Evolutionary conservation across 2,888 invertebrate genomes (phyloP).

Genomic region (Acleris holmiana): DNA sequence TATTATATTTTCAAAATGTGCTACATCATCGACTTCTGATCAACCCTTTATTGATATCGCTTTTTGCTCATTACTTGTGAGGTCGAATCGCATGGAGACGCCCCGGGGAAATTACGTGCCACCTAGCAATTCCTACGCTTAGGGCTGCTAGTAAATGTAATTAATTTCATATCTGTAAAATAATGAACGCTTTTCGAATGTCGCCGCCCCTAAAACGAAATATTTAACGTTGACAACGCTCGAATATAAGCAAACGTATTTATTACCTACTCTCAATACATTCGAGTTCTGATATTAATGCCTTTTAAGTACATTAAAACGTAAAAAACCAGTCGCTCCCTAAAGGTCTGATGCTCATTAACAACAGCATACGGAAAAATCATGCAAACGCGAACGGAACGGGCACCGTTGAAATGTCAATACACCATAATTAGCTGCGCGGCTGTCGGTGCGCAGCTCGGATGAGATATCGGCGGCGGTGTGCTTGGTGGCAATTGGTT

Average conservation of each 20-base stretch:
- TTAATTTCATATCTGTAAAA: constrained; percentile 61
- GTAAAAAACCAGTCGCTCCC: constrained; percentile 16
- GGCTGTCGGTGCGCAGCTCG: constrained; percentile 12
- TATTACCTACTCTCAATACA: constrained; percentile 12
- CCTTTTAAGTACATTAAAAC: constrained; percentile 18
- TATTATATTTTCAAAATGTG: constrained; percentile 28
- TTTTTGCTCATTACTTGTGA: constrained; percentile 39
- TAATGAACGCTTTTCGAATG: constrained; percentile 52
- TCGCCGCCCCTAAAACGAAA: constrained; percentile 14
- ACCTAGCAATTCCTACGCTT: constrained; percentile 60
- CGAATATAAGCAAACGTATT: constrained; percentile 2
- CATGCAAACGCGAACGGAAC: constrained; percentile 37
- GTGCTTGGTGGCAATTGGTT: constrained; percentile 28
- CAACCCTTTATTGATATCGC: constrained; percentile 36
- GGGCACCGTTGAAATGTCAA: constrained; percentile 45
- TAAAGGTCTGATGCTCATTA: constrained; percentile 35
- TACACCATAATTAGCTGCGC: constrained; percentile 46
- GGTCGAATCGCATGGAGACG: constrained; percentile 46
- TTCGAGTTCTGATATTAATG: constrained; percentile 2
- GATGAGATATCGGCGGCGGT: constrained; percentile 28
- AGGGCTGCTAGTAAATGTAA: constrained; percentile 63
- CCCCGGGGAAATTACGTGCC: constrained; percentile 72
- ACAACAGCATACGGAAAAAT: constrained; percentile 30
- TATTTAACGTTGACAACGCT: constrained; percentile 14
- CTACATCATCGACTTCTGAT: constrained; percentile 27